Evolutionary conservation across 2,113 vertebrate genomes (phyloP).

Genomic region (Cyprichromis sp.): DNA sequence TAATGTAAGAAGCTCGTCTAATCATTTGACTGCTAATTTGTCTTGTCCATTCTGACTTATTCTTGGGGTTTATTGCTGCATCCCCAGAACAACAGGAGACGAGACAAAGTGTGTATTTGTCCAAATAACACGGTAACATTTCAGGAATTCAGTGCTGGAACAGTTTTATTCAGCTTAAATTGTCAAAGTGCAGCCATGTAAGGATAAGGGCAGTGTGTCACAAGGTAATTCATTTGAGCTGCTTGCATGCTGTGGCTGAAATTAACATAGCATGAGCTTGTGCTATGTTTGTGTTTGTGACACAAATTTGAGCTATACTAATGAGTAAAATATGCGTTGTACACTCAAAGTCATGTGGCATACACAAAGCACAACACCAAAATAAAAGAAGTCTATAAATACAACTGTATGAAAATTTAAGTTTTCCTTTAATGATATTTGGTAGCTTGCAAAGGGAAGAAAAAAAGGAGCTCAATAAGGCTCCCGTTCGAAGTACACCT

Average conservation of each 20-base stretch:
- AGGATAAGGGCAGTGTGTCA: background rate
- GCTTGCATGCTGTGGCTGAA: background rate
- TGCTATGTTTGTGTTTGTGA: background rate
- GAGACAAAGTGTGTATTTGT: background rate
- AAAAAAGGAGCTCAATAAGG: background rate
- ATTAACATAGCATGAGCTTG: background rate
- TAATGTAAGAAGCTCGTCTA: background rate
- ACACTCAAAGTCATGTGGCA: background rate
- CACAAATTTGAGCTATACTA: background rate
- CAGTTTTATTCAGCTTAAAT: background rate
- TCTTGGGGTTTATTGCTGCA: background rate
- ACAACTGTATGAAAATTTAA: background rate
- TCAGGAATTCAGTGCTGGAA: background rate
- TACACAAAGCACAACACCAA: background rate
- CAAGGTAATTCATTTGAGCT: background rate
- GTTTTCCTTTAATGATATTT: background rate
- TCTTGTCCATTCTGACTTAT: background rate
- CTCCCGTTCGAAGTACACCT: background rate
- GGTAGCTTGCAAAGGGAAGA: background rate
- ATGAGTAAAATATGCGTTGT: background rate
- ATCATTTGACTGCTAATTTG: background rate
- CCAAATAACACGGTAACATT: background rate
- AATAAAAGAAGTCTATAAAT: background rate
- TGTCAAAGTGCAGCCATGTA: background rate
- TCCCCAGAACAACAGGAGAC: background rate